Evolutionary conservation across 2,888 invertebrate species (phyloP).

Genomic region (Microplitis manilae): DNA sequence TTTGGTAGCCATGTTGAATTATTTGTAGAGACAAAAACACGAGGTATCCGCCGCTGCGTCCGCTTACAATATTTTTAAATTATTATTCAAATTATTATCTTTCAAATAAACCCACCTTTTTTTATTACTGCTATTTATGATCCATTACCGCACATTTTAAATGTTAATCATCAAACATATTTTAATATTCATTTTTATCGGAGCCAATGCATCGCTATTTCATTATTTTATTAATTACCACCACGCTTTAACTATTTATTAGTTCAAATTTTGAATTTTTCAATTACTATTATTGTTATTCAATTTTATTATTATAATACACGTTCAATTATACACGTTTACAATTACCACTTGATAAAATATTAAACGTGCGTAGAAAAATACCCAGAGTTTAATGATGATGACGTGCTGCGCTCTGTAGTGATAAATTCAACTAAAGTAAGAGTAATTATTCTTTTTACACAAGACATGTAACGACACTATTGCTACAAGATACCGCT

Average conservation of each 20-base stretch:
- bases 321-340: conserved; percentile 12
- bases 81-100: no score
- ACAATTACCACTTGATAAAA: conserved; percentile 16
- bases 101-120: not conserved
- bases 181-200: not conserved
- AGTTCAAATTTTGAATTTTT: no score
- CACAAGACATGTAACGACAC: not conserved
- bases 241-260: not conserved
- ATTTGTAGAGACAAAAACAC: conserved; percentile 61
- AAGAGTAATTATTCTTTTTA: not conserved
- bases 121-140: not conserved
- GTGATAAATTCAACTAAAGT: not conserved
- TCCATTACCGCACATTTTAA: not conserved
- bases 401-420: not conserved
- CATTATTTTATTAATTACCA: not conserved
- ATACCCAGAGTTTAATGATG: not conserved
- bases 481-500: not conserved
- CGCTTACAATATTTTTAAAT: conserved; percentile 15
- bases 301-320: not conserved
- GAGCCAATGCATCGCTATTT: not conserved
- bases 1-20: conserved; percentile 72
- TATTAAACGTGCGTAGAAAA: not conserved
- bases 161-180: not conserved
- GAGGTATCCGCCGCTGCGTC: conserved; percentile 54
- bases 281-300: no score